Evolutionary conservation across 1,140 invertebrate species (phyloP).

Genomic region (Micrasema minimum): DNA sequence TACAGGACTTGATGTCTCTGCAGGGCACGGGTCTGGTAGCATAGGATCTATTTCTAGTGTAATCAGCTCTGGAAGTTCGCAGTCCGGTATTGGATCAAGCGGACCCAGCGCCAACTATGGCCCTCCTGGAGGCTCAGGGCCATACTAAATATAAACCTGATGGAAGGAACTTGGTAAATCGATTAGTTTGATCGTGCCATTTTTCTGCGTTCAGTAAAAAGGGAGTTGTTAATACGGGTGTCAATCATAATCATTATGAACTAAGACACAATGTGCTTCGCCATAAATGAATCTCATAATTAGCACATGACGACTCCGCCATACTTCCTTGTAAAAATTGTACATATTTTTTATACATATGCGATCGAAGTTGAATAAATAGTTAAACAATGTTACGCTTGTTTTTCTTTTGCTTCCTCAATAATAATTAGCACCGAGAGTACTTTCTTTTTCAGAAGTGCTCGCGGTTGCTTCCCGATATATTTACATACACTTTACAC

Average conservation of each 20-base stretch:
- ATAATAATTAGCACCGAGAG: background rate
- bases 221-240: no score
- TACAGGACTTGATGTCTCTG: background rate
- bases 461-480: background rate
- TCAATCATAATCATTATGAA: constrained; percentile 2
- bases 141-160: constrained; percentile 58
- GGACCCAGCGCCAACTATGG: constrained; percentile 56
- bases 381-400: constrained; percentile 1
- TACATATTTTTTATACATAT: constrained; percentile 44
- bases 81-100: constrained; percentile 57
- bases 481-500: constrained; percentile 14
- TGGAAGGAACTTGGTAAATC: no score
- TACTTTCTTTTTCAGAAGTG: constrained; percentile 8
- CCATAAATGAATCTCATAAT: constrained; percentile 1
- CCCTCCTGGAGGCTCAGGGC: constrained; percentile 64
- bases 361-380: constrained; percentile 28
- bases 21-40: constrained; percentile 51
- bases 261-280: background rate
- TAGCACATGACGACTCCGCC: background rate
- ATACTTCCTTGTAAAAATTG: constrained; percentile 38
- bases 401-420: background rate
- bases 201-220: no score
- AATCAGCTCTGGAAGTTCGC: constrained; percentile 42
- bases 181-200: no score
- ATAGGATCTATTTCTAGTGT: constrained; percentile 44